These are phyloP conservation scores for Perizoma flavofasciatum DNA, from an alignment of 2,888 invertebrate genomes.

Conservation along the genomic window DNA sequence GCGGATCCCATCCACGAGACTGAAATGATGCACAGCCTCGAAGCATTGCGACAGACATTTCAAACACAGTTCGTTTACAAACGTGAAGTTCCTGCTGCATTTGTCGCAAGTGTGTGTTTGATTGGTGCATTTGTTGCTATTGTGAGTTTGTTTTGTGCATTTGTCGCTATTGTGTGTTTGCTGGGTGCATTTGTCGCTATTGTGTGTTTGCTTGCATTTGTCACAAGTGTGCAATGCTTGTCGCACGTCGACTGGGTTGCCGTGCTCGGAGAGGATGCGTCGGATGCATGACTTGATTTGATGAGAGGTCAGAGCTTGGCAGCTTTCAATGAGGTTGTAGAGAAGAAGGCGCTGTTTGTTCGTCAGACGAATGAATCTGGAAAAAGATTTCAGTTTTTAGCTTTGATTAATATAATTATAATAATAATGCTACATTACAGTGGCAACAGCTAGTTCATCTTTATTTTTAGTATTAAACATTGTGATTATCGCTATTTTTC, in stretches of 20 bases:
- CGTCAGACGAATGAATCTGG: slow-evolving; percentile 64
- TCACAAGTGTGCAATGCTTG: slow-evolving; percentile 52
- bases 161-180: slow-evolving; percentile 46
- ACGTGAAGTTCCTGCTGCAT: slow-evolving; percentile 59
- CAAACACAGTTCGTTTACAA: slow-evolving; percentile 61
- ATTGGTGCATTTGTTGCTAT: slow-evolving; percentile 57
- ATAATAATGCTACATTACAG: no score
- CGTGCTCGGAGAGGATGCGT: slow-evolving; percentile 68
- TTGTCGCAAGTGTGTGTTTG: slow-evolving; percentile 46
- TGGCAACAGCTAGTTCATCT: no score
- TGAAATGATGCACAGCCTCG: slow-evolving; percentile 63
- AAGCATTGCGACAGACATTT: slow-evolving; percentile 68
- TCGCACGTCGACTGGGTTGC: slow-evolving; percentile 58
- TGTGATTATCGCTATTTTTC: no score
- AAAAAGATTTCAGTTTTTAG: slow-evolving; percentile 30
- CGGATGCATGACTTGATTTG: slow-evolving; percentile 69
- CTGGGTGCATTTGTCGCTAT: slow-evolving; percentile 56
- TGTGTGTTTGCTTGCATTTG: slow-evolving; percentile 49
- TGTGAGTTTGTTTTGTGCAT: slow-evolving; percentile 47
- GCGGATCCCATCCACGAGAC: slow-evolving; percentile 67
- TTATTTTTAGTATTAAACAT: no score
- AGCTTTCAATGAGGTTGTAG: slow-evolving; percentile 69
- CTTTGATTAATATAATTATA: no score
- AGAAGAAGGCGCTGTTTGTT: slow-evolving; percentile 67
- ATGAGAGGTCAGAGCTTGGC: slow-evolving; percentile 56